A percentile compares a stretch with the other conserved stretches of the same genome.
Evolutionary conservation across 2,888 invertebrate species (phyloP).

Genomic region (Alviniconcha strummeri): DNA sequence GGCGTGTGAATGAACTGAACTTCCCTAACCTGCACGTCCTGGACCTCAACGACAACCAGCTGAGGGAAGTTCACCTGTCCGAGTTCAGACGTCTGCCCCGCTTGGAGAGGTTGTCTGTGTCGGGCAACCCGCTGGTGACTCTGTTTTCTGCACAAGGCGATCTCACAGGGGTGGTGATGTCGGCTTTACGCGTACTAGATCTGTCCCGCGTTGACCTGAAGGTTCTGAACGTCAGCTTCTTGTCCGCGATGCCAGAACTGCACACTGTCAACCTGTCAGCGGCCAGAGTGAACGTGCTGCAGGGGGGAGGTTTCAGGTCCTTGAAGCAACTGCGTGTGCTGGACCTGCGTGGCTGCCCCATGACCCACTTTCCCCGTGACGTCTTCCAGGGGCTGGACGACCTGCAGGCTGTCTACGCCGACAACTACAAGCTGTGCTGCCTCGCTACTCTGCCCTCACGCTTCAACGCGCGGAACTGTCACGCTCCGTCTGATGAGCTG

Average conservation of each 20-base stretch:
- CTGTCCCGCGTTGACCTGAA: neutral
- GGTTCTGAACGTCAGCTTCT: neutral
- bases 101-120: too few relatives aligned
- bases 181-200: neutral
- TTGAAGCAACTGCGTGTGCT: neutral
- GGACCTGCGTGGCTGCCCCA: neutral
- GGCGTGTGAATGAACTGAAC: neutral
- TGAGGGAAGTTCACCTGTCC: too few relatives aligned
- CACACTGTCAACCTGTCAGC: neutral
- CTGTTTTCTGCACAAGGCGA: neutral
- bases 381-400: neutral
- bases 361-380: neutral
- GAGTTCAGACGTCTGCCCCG: too few relatives aligned
- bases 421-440: conserved; percentile 1
- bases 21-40: neutral
- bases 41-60: neutral
- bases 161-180: neutral
- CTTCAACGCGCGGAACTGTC: neutral
- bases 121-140: neutral
- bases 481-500: neutral
- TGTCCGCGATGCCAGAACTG: neutral
- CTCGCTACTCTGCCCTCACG: neutral
- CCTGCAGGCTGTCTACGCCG: neutral
- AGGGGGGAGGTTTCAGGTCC: neutral
- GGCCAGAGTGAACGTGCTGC: neutral